Evolutionary conservation across 1,140 invertebrate genomes (phyloP).

Genomic region (Brachionus paranguensis): DNA sequence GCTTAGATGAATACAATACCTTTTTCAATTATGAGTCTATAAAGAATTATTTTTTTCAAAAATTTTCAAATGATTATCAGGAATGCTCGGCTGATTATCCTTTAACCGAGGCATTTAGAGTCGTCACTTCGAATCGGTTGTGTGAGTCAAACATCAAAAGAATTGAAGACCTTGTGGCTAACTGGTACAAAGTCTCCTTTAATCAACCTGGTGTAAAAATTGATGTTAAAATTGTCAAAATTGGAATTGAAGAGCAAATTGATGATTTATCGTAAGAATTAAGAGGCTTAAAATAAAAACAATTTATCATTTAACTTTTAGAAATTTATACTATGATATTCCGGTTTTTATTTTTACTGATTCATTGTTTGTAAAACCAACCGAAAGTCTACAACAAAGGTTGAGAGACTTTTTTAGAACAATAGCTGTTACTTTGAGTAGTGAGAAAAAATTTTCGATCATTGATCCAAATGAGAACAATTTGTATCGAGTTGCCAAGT

Average conservation of each 20-base stretch:
- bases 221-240: neutral
- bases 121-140: neutral
- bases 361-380: neutral
- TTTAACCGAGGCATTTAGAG: neutral
- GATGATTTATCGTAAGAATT: neutral
- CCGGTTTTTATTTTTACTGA: neutral
- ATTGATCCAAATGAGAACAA: neutral
- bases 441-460: neutral
- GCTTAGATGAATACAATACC: neutral
- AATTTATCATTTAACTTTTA: neutral
- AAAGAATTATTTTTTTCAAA: neutral
- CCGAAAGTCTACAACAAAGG: neutral
- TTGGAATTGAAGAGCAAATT: slow-evolving; percentile 4
- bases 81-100: neutral
- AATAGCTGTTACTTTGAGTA: neutral
- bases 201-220: neutral
- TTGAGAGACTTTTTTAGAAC: neutral
- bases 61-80: neutral
- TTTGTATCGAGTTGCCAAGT: neutral
- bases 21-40: neutral
- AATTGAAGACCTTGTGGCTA: neutral
- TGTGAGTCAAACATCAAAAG: neutral
- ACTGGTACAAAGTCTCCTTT: neutral
- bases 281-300: neutral
- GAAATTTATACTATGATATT: neutral